Conservation (phyloP, 2,113 vertebrate genomes). For the Odocoileus virginianus region DNA sequence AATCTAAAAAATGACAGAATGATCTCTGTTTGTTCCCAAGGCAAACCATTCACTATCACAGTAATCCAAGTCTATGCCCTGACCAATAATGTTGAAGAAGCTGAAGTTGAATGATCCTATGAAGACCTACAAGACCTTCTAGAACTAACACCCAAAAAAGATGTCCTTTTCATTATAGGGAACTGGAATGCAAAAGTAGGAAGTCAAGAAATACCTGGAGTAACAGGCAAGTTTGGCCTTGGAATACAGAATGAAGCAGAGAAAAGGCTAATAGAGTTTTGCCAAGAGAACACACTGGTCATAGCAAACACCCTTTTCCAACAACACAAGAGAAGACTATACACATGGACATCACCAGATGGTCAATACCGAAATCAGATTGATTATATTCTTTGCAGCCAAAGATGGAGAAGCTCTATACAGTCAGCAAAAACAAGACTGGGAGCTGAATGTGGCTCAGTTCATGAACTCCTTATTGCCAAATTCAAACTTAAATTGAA, state of each 20-base stretch:
- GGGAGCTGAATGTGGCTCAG: not conserved
- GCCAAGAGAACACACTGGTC: not conserved
- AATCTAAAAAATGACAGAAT: not conserved
- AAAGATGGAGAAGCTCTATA: not conserved
- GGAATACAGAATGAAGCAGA: not conserved
- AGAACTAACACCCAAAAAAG: not conserved
- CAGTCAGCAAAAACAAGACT: not conserved
- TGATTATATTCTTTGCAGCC: not conserved
- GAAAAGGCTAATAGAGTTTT: not conserved
- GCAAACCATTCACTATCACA: not conserved
- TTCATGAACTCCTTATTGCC: not conserved
- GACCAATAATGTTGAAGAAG: not conserved
- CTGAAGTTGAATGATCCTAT: not conserved
- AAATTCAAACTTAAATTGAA: not conserved
- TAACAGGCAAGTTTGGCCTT: not conserved
- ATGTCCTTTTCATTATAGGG: not conserved
- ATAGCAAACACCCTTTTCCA: not conserved
- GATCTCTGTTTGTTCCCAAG: not conserved
- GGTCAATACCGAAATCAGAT: fast-evolving
- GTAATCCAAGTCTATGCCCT: not conserved
- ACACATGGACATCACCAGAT: not conserved
- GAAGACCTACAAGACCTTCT: not conserved
- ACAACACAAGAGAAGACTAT: not conserved
- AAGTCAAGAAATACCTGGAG: not conserved
- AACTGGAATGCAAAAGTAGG: not conserved